Base-by-base conservation (phyloP, 2,888 invertebrate genomes). In the Sphinx pinastri region DNA sequence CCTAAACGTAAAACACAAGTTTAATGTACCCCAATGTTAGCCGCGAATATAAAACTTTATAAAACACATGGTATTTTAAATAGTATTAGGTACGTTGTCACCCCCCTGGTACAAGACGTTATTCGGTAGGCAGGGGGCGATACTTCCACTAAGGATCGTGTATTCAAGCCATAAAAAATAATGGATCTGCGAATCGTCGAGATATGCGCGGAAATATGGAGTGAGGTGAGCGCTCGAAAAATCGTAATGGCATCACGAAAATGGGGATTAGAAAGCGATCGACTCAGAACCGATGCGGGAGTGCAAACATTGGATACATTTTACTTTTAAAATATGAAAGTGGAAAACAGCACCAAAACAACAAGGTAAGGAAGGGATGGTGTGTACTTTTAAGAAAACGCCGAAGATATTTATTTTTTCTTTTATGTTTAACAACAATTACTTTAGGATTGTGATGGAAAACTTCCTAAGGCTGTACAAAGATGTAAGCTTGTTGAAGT, bases 191-290 rank as follows among this genome's bases (percentile, higher is more conserved):
- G 90, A 93, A 93, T 93, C 91, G 92, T 87, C 88, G 91, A 87
- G 94, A 94, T 94, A 94, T 92, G 92, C 92, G 88, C 91, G 89
- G 91, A 93, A 94, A 93, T 93, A 92, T 92, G 90, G 92, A 90
- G 92, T 84, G 89, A 91, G 92, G 92, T 91, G 88, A 88, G 89
- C 91, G 91, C 84, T 87, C 86, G 86, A 91, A 90, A 92, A 91
- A 93, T 93, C 92, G 92, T 93, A 94, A 94, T 91, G 89, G 92
- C 91, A 86, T 88, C 88, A 87, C 89, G 87, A 90, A 92, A 91
- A 92, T 89, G 92, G 93, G 94, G 93, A 94, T 93, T 94, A 93
- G 92, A 90, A 91, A 89, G 85, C 92, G 91, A 93, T 93, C 90
- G 89, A 90, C 84, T 88, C 87, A 88, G 86, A 91, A 91, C 91